Percentiles rank a stretch among this genome's conserved stretches.
Evolutionary conservation across 2,113 vertebrate genomes (phyloP).

Genomic region (Cranoglanis bouderius): DNA sequence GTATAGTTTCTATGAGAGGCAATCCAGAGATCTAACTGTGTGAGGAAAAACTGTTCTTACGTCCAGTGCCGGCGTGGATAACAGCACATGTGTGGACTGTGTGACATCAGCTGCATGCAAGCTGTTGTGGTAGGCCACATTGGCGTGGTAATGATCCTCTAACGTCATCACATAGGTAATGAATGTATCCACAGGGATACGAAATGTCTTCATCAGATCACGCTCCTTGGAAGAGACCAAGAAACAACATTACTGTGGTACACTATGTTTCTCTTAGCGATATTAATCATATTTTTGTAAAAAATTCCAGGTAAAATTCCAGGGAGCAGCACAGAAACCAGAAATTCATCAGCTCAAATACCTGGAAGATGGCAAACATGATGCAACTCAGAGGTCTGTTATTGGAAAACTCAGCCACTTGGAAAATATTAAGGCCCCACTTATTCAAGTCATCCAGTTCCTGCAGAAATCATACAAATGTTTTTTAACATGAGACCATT

Average conservation of each 20-base stretch:
- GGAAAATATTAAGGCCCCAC: slow-evolving; percentile 96
- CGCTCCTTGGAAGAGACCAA: slow-evolving; percentile 75
- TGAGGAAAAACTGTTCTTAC: slow-evolving; percentile 67
- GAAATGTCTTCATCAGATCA: slow-evolving; percentile 88
- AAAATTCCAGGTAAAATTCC: background rate
- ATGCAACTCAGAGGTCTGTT: slow-evolving; percentile 88
- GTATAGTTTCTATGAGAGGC: background rate
- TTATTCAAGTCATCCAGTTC: slow-evolving; percentile 89
- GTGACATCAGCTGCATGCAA: slow-evolving; percentile 90
- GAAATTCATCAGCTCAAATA: slow-evolving; percentile 52
- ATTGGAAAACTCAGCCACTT: slow-evolving; percentile 85
- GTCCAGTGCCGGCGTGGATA: slow-evolving; percentile 87
- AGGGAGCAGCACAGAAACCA: background rate
- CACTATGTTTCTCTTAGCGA: background rate
- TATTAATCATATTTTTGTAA: background rate
- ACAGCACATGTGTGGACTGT: slow-evolving; percentile 91
- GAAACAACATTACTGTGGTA: background rate
- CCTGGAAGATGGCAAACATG: slow-evolving; percentile 92
- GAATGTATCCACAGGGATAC: slow-evolving; percentile 87
- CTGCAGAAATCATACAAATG: slow-evolving; percentile 63
- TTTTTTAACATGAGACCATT: background rate
- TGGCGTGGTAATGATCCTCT: slow-evolving; percentile 92
- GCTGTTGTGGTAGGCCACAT: slow-evolving; percentile 95
- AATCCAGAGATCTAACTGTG: background rate
- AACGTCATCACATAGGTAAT: slow-evolving; percentile 88